Evolutionary conservation across 2,888 invertebrate species (phyloP), one percentile per base, ranked within the genome.

Genomic region (Xanthorhoe spadicearia): DNA sequence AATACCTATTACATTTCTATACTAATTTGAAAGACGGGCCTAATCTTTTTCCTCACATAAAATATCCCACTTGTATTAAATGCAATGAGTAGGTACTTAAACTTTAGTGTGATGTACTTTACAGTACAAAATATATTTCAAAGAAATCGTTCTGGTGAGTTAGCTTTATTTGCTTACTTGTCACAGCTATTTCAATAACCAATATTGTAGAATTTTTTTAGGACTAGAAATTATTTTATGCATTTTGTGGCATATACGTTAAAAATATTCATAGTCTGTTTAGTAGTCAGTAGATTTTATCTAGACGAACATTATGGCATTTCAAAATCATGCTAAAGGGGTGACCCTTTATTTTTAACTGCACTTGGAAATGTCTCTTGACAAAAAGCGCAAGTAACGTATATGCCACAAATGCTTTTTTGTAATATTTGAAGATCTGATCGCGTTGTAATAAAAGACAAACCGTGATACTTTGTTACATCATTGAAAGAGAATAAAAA

Each of bases 381-480:
- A 46, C 5, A 32, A 23, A 43, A 1, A 43, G 13, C n/a, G 5
- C 43, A 43, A 43, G 43, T 32, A 7, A 32, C 46, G 15, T 46
- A 46, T 46, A 6, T 46, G 46, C 15, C 15, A 46, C n/a, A 46
- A 46, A 46, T 46, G 15, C 5, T 48, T 48, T 48, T 48, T 35
- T 23, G 23, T 23, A 23, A 51, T 59, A 79, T 80, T 79, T 81
- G 71, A 79, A 81, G 77, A 90, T 91, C 89, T 88, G 90, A 90
- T 81, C 76, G 81, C 79, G 82, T 81, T 86, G 80, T 84, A 84
- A 79, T 78, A 76, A 87, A 92, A 92, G 92, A 91, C 90, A 91
- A 90, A 87, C 84, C 88, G 87, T 92, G 89, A 90, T 82, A 86
- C 82, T 83, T 89, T 89, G 88, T 90, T 91, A 87, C 84, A 86